A percentile compares a stretch with the other conserved stretches of the same genome.
Evolutionary conservation across 2,797 vertebrate species (phyloP).

Genomic region (Amblyraja radiata): DNA sequence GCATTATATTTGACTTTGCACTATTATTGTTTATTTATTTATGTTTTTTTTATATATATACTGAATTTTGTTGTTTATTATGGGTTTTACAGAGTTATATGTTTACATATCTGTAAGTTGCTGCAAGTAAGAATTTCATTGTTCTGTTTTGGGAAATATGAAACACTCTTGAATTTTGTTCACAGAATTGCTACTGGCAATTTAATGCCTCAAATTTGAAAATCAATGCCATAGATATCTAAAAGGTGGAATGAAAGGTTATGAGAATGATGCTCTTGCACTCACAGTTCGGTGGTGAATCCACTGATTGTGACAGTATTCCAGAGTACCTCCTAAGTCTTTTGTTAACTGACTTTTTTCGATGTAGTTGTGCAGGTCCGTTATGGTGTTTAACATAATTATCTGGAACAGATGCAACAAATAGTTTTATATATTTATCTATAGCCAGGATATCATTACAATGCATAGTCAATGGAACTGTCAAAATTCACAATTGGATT

Average conservation of each 20-base stretch:
- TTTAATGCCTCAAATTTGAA: not conserved
- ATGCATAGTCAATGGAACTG: not conserved
- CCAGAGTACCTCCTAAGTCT: constrained; percentile 80
- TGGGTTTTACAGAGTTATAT: too few species aligned
- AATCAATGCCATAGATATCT: too few species aligned
- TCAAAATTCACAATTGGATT: not conserved
- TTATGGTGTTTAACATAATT: constrained; percentile 83
- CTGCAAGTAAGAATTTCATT: too few species aligned
- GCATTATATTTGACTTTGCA: too few species aligned
- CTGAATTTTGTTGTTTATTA: too few species aligned
- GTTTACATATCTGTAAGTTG: too few species aligned
- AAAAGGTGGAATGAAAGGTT: not conserved
- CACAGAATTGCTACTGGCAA: not conserved
- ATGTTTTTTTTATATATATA: not conserved
- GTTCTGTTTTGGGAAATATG: too few species aligned
- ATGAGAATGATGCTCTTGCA: constrained; percentile 35
- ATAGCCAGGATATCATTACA: not conserved
- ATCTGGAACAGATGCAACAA: constrained; percentile 58
- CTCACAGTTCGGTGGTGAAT: constrained; percentile 87
- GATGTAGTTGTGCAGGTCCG: constrained; percentile 80
- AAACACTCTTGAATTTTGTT: not conserved
- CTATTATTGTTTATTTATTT: not conserved
- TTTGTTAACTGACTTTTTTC: constrained; percentile 81
- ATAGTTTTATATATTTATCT: not conserved
- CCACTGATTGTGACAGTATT: constrained; percentile 85